phyloP scores from a whole-genome alignment of 2,113 vertebrate species.

The Gadus macrocephalus region DNA sequence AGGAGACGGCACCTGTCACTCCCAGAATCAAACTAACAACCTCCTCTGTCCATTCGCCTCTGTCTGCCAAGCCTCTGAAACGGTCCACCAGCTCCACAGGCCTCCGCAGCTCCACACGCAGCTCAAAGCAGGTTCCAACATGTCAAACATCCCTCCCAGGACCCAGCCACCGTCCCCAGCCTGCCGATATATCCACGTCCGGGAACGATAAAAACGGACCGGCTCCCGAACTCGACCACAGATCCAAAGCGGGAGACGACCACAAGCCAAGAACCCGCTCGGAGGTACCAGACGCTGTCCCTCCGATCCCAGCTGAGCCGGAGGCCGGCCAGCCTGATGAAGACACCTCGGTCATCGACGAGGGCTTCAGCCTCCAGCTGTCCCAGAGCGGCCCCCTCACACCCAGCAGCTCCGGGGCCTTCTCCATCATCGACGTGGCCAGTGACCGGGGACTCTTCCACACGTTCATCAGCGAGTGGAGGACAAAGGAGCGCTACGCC shows the following conservation, averaged over 20 bases:
- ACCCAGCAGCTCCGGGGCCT: conserved; percentile 71
- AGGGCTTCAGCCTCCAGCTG: conserved; percentile 74
- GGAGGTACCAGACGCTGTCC: background rate
- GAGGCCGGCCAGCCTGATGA: conserved; percentile 10
- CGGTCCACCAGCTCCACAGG: conserved; percentile 34
- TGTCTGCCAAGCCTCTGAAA: conserved; percentile 30
- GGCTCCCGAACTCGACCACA: background rate
- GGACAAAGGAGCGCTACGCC: conserved; percentile 78
- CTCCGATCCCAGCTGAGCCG: conserved; percentile 6
- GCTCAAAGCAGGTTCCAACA: conserved; percentile 12
- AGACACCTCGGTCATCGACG: conserved; percentile 47
- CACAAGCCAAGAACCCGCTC: background rate
- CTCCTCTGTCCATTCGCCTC: conserved; percentile 57
- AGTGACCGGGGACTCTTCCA: conserved; percentile 83
- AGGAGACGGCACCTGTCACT: conserved; percentile 63
- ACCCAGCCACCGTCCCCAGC: background rate
- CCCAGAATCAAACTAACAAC: conserved; percentile 65
- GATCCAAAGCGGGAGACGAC: conserved; percentile 14
- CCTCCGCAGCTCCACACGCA: conserved; percentile 1
- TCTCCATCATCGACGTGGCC: conserved; percentile 91
- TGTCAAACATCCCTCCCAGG: conserved; percentile 4
- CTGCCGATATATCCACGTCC: background rate
- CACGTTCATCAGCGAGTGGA: conserved; percentile 89
- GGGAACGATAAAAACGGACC: conserved; percentile 2
- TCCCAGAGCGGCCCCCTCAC: conserved; percentile 72